A percentile compares a stretch with the other conserved stretches of the same genome.
These are phyloP conservation scores for Drosophila lowei DNA, from an alignment of 1,140 invertebrate species.

Conservation along the genomic window DNA sequence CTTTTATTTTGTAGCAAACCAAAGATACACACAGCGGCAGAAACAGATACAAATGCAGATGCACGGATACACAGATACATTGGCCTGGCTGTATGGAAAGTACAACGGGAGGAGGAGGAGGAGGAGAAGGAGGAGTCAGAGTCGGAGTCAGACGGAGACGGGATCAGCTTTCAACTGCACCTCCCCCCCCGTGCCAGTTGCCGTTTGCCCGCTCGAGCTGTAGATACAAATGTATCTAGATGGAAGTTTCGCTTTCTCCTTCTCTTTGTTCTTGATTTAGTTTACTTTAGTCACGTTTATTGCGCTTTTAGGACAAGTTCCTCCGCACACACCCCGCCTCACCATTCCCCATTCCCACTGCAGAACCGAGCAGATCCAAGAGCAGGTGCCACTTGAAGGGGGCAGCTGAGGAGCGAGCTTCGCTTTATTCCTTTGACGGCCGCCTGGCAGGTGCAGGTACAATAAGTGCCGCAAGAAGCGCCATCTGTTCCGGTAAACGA, in stretches of 20 bases:
- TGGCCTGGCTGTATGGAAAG: too few relatives aligned
- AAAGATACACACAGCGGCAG: constrained; percentile 1
- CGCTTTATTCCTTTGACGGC: too few relatives aligned
- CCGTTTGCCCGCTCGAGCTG: not conserved
- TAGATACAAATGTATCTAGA: constrained; percentile 1
- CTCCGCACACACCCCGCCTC: too few relatives aligned
- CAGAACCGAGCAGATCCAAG: too few relatives aligned
- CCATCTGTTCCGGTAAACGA: constrained; percentile 33
- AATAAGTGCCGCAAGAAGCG: constrained; percentile 24
- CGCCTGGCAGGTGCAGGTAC: constrained; percentile 11
- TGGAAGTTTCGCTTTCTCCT: constrained; percentile 2
- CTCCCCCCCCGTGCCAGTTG: not conserved
- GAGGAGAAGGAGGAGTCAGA: too few relatives aligned
- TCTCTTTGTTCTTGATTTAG: constrained; percentile 41
- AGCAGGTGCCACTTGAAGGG: too few relatives aligned
- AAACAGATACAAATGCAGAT: not conserved
- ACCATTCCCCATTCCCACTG: too few relatives aligned
- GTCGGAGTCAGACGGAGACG: too few relatives aligned
- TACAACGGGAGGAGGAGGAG: too few relatives aligned
- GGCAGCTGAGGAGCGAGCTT: too few relatives aligned
- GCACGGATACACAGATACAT: not conserved
- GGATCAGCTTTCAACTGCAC: not conserved
- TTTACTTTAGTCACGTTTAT: constrained; percentile 58
- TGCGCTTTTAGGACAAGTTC: constrained; percentile 46
- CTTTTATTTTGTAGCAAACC: constrained; percentile 11